Base-by-base conservation (phyloP, 2,888 invertebrate genomes). In the Eremobia ochroleuca region DNA sequence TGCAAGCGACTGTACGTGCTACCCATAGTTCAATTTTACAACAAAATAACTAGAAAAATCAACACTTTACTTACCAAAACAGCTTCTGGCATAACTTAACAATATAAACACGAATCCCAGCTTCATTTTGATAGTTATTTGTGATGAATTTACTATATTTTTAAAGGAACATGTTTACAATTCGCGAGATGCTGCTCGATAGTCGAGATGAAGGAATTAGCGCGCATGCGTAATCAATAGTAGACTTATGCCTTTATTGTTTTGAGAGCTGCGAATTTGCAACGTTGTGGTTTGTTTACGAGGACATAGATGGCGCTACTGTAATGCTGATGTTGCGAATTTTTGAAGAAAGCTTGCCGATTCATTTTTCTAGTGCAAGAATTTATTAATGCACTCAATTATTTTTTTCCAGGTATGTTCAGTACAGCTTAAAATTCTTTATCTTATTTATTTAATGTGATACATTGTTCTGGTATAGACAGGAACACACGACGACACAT, bases 161-260 rank as follows among this genome's bases (percentile, higher is more conserved):
- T 86, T 66, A 91, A 81, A 71, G 78, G 77, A 79, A 85, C 92
- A 92, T 94, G 90, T 93, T 93, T 93, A 91, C 91, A 88, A 79
- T 64, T 81, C 66, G 77, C 79, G 62, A 79, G 89, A 90, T 85
- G 87, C 85, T 89, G 83, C 40, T 62, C 34, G 21, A 83, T 86
- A 74, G 81, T 77, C 58, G 78, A 83, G 91, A 90, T 90, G 90
- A 83, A 68, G 49, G 43, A 74, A 71, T 77, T 76, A 88, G 59
- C 79, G 91, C 96, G 96, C 96, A 93, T 86, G 95, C 95, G 96
- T 93, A 93, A 96, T 96, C 96, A 92, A 96, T 96, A 96, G 64
- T 66, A n/a, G 49, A 77, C 73, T 61, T 82, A 76, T 79, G 80
- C 77, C 84, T 49, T 69, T 84, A 61, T 74, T 31, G n/a, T 68